Evolutionary conservation across 2,888 invertebrate genomes (phyloP).

Genomic region (Dryomyza anilis): DNA sequence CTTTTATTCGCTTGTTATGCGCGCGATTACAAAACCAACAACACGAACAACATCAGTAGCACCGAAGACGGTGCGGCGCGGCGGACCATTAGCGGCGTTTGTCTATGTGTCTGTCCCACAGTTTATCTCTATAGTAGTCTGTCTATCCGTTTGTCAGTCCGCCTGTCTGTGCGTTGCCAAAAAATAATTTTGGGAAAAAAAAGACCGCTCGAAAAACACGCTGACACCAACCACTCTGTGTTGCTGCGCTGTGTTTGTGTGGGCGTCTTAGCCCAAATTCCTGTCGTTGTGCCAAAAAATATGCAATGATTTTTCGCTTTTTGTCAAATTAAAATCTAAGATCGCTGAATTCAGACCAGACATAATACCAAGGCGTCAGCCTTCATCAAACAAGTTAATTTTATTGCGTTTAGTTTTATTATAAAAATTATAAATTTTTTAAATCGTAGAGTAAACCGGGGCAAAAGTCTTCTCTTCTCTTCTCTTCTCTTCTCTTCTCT

Average conservation of each 20-base stretch:
- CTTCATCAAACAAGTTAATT: no score
- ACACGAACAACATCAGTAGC: neutral
- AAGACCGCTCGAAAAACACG: slow-evolving; percentile 15
- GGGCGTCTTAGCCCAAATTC: neutral
- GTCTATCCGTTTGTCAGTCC: neutral
- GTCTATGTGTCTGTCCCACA: neutral
- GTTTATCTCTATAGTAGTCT: neutral
- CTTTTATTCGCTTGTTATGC: slow-evolving; percentile 45
- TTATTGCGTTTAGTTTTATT: no score
- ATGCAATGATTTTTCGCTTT: slow-evolving; percentile 9
- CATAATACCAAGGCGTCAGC: no score
- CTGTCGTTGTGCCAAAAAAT: slow-evolving; percentile 26
- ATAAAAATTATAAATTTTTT: no score
- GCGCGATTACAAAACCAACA: slow-evolving; percentile 22
- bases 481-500: no score
- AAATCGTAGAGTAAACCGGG: no score
- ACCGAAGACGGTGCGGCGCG: neutral
- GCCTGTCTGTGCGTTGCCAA: slow-evolving; percentile 32
- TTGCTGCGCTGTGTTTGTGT: neutral
- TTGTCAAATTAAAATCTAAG: neutral
- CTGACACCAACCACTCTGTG: neutral
- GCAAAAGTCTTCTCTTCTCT: no score
- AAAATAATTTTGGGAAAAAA: no score
- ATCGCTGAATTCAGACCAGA: no score
- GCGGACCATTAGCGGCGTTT: slow-evolving; percentile 5